Conservation (phyloP, 2,797 vertebrate species). For the Poecile montanus region DNA sequence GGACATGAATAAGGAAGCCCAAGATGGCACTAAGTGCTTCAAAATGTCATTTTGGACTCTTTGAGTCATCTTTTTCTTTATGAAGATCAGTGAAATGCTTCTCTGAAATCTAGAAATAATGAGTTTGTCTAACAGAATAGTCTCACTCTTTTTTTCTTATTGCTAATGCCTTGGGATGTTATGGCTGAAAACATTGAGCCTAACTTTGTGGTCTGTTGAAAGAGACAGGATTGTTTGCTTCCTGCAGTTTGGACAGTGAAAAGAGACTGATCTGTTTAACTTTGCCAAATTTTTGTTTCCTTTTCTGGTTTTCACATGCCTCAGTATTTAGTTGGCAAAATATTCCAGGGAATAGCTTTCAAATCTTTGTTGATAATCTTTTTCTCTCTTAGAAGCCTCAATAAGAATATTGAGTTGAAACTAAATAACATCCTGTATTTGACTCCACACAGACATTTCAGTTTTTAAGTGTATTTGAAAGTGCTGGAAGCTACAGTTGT, state of each 20-base stretch:
- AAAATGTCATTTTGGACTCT: not conserved
- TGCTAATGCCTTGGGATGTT: not conserved
- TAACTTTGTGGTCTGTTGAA: not conserved
- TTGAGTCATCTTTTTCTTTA: not conserved
- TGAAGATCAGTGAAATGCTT: not conserved
- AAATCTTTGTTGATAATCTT: not conserved
- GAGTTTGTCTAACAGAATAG: not conserved
- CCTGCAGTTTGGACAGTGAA: not conserved
- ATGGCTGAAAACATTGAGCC: not conserved
- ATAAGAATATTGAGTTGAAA: not conserved
- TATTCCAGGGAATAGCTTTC: not conserved
- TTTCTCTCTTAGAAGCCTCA: not conserved
- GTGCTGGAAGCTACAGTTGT: not conserved
- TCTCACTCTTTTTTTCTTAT: not conserved
- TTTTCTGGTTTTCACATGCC: not conserved
- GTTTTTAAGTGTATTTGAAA: not conserved
- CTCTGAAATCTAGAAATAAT: not conserved
- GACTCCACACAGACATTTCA: not conserved
- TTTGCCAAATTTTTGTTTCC: conserved; percentile 20
- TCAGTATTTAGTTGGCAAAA: not conserved
- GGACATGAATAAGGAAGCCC: not conserved
- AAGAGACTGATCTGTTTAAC: not conserved
- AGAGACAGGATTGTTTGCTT: not conserved
- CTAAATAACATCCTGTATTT: not conserved
- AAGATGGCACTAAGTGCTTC: not conserved